A percentile compares a stretch with the other conserved stretches of the same genome.
phyloP scores from a whole-genome alignment of 2,113 vertebrate genomes.

The Benitochromis conjunctus region DNA sequence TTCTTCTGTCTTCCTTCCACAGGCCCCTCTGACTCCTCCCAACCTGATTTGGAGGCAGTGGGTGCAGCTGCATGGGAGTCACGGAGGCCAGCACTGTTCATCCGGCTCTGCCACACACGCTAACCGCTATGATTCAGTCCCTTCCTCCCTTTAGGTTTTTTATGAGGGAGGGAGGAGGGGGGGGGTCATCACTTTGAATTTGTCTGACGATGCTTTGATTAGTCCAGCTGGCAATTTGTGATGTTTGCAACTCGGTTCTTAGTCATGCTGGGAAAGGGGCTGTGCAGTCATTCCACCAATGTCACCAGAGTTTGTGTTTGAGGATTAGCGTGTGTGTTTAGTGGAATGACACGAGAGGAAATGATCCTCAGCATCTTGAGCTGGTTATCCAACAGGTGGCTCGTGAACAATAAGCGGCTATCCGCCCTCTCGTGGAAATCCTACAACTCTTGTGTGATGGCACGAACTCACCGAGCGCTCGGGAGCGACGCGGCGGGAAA shows the following conservation, averaged over 20 bases:
- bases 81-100: slow-evolving; percentile 33
- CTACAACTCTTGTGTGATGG: background rate
- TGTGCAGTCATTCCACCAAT: slow-evolving; percentile 5
- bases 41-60: slow-evolving; percentile 52
- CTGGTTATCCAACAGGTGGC: slow-evolving; percentile 54
- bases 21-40: slow-evolving; percentile 43
- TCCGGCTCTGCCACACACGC: slow-evolving; percentile 16
- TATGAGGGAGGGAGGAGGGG: background rate
- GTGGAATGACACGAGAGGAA: slow-evolving; percentile 46
- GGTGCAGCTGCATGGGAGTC: slow-evolving; percentile 59
- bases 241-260: background rate
- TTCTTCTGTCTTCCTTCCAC: slow-evolving; percentile 26
- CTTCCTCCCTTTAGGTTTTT: background rate
- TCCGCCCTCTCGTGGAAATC: background rate
- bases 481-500: slow-evolving; percentile 63
- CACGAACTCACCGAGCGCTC: background rate
- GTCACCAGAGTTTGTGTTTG: slow-evolving; percentile 26
- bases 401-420: slow-evolving; percentile 12
- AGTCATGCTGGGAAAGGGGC: slow-evolving; percentile 27
- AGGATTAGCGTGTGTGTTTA: background rate
- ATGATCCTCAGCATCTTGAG: slow-evolving; percentile 44
- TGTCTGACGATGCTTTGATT: slow-evolving; percentile 40
- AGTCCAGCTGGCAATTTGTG: slow-evolving; percentile 44
- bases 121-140: slow-evolving; percentile 39
- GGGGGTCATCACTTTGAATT: slow-evolving; percentile 39